Conservation (phyloP, 2,888 invertebrate species). For the Tanytarsus gracilentus region DNA sequence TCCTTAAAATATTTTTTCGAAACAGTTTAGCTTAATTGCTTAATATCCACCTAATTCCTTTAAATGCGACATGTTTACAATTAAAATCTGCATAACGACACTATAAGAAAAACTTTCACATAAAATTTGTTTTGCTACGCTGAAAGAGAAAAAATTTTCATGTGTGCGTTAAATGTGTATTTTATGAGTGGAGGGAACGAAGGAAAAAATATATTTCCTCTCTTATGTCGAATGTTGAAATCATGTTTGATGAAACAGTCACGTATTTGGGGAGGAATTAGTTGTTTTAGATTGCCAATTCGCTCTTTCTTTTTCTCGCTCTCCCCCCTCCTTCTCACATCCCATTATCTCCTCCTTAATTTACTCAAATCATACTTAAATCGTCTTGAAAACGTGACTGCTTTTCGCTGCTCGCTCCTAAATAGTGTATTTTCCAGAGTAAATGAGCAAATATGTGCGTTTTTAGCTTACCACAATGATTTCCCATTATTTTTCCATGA, state of each 20-base stretch:
- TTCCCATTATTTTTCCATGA: no score
- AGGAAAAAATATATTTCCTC: no score
- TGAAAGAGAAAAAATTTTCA: slow-evolving; percentile 5
- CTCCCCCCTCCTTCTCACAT: not conserved
- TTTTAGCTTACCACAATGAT: no score
- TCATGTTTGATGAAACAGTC: slow-evolving; percentile 27
- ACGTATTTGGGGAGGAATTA: slow-evolving; percentile 26
- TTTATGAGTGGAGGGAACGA: slow-evolving; percentile 17
- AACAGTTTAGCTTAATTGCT: no score
- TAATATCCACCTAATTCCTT: no score
- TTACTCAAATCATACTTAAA: slow-evolving; percentile 19
- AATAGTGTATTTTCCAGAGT: no score
- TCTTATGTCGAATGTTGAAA: slow-evolving; percentile 14
- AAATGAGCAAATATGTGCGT: no score
- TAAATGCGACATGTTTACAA: no score
- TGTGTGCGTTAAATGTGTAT: slow-evolving; percentile 16
- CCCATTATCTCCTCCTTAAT: slow-evolving; percentile 20
- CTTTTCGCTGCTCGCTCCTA: no score
- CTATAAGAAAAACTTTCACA: no score
- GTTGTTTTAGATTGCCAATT: slow-evolving; percentile 1
- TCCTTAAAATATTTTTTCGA: no score
- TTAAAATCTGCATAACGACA: no score
- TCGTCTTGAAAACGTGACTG: slow-evolving; percentile 25
- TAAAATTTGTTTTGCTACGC: not conserved
- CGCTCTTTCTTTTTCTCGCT: not conserved